A percentile compares a stretch with the other conserved stretches of the same genome.
Conservation (phyloP, 2,113 vertebrate genomes). For the Delphinapterus leucas region DNA sequence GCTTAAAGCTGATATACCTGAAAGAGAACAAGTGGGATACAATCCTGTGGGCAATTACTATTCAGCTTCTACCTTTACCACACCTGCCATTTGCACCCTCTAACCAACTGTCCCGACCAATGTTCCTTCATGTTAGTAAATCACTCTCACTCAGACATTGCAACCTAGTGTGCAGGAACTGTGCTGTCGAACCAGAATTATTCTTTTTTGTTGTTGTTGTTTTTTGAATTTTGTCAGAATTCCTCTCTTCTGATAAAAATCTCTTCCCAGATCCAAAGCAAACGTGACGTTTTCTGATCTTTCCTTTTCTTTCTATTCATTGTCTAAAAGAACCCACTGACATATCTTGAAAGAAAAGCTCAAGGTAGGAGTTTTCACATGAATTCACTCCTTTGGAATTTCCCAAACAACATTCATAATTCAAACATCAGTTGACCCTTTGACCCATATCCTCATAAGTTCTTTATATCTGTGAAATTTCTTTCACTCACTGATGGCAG, state of each 20-base stretch:
- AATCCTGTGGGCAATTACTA: not conserved
- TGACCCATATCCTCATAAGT: not conserved
- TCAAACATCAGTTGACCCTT: slow-evolving; percentile 53
- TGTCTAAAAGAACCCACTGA: not conserved
- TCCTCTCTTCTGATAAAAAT: slow-evolving; percentile 4
- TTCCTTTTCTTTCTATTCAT: not conserved
- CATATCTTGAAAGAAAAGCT: slow-evolving; percentile 7
- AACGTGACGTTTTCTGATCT: not conserved
- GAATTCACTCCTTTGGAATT: slow-evolving; percentile 51
- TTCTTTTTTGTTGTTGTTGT: not conserved
- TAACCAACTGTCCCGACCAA: not conserved
- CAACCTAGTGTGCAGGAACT: not conserved
- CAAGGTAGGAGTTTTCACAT: slow-evolving; percentile 40
- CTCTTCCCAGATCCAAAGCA: slow-evolving; percentile 9
- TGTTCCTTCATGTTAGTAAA: not conserved
- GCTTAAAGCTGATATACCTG: not conserved
- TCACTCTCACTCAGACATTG: not conserved
- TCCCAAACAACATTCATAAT: not conserved
- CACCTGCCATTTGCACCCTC: not conserved
- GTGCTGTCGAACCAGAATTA: not conserved
- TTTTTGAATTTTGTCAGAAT: slow-evolving; percentile 19
- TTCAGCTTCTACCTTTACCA: not conserved
- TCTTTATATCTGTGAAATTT: slow-evolving; percentile 26
- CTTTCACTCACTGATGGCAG: not conserved
- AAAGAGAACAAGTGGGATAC: not conserved